These are phyloP conservation scores for Montipora efflorescens DNA, from an alignment of 64 coral and sea anemone genomes.

Conservation along the genomic window DNA sequence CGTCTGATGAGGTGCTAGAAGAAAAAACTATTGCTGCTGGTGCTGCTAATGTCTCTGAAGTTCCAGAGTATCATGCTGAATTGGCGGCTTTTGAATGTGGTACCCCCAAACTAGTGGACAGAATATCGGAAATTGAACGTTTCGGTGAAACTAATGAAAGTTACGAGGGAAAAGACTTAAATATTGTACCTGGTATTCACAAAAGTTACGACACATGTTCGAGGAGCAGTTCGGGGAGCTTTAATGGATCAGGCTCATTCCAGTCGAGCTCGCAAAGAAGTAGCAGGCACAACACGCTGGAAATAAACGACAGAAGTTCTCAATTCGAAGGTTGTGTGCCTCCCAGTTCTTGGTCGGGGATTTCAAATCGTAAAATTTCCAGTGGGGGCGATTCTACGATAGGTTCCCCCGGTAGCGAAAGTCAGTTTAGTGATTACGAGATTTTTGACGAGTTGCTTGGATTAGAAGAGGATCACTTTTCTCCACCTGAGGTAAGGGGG, in stretches of 20 bases:
- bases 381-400: slow-evolving; percentile 32
- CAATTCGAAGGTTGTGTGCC: slow-evolving; percentile 32
- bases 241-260: slow-evolving; percentile 88
- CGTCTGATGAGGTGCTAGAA: background rate
- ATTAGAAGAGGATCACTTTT: slow-evolving; percentile 94
- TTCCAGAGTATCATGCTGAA: slow-evolving; percentile 6
- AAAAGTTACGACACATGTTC: slow-evolving; percentile 68
- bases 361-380: slow-evolving; percentile 46
- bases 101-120: slow-evolving; percentile 56
- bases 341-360: slow-evolving; percentile 46
- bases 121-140: slow-evolving; percentile 18
- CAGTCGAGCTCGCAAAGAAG: slow-evolving; percentile 33
- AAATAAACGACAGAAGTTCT: slow-evolving; percentile 35
- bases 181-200: slow-evolving; percentile 98
- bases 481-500: slow-evolving; percentile 82
- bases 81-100: slow-evolving; percentile 61
- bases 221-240: slow-evolving; percentile 75
- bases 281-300: slow-evolving; percentile 52
- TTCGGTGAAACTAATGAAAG: slow-evolving; percentile 4
- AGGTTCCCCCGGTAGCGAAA: slow-evolving; percentile 62
- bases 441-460: slow-evolving; percentile 96
- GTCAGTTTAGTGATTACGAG: slow-evolving; percentile 89
- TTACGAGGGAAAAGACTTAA: slow-evolving; percentile 84
- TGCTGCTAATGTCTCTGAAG: background rate
- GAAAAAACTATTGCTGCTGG: background rate